Evolutionary conservation across 2,113 vertebrate genomes (phyloP).

Genomic region (Pogonocichla stellata): DNA sequence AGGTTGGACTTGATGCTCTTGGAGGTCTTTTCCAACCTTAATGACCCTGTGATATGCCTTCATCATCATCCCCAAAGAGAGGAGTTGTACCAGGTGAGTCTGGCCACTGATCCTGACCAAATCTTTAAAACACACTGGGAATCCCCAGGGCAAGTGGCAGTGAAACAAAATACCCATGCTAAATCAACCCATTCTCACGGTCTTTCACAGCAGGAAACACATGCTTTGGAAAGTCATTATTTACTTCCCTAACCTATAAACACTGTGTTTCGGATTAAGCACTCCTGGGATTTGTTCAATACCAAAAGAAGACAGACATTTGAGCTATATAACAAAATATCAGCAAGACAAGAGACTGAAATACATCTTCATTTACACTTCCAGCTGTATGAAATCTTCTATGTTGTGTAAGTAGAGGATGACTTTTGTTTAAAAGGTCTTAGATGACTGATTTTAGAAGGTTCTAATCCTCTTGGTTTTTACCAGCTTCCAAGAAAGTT

Average conservation of each 20-base stretch:
- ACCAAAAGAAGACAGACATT: conserved; percentile 22
- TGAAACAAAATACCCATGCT: conserved; percentile 6
- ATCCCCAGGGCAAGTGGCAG: neutral
- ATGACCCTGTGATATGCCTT: neutral
- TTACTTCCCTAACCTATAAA: conserved; percentile 47
- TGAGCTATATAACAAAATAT: neutral
- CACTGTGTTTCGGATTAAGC: conserved; percentile 6
- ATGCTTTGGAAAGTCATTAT: conserved; percentile 5
- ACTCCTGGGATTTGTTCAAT: conserved; percentile 7
- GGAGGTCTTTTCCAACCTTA: neutral
- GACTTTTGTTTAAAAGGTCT: neutral
- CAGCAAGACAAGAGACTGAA: conserved; percentile 27
- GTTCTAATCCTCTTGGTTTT: neutral
- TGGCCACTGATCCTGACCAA: neutral
- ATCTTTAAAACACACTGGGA: conserved; percentile 27
- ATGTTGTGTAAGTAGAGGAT: neutral
- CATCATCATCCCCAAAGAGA: neutral
- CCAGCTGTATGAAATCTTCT: neutral
- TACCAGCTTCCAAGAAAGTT: neutral
- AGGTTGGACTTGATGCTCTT: neutral
- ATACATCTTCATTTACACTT: neutral
- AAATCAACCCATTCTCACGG: neutral
- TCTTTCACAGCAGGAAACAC: neutral
- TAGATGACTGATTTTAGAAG: neutral
- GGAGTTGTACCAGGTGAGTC: neutral